Evolutionary conservation across 1,140 invertebrate species (phyloP), one percentile per base, ranked within the genome.

Genomic region (Caenorhabditis brenneri): DNA sequence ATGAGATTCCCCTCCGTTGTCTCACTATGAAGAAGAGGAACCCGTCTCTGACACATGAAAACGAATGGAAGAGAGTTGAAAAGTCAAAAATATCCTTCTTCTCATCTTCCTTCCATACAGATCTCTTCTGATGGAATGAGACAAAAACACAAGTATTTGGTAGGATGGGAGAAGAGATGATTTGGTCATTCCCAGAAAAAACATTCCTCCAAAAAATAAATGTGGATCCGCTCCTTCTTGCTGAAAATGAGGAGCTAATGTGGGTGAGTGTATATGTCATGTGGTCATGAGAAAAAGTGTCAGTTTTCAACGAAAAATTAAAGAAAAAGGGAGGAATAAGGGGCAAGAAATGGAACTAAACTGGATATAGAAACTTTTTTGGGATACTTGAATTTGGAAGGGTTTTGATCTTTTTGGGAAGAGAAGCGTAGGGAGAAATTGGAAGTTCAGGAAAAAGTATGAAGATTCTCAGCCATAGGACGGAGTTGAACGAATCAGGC

Each of bases 231-330:
- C 19, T 24, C 9, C 24, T n/a, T n/a, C n/a, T n/a, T 55, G 22
- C 58, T 65, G 31, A 74, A 74, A 74, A 42, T 74, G 65, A n/a
- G n/a, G n/a, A 74, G 65, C 65, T 74, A 42, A 74, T 74, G 65
- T 74, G 65, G 33, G 36, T 74, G 22, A n/a, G 16, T 74, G n/a
- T 24, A n/a, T n/a, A n/a, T 46, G 65, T 74, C 65, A 74, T 74
- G 65, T 42, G 65, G 65, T 74, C 65, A 74, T 74, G 65, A 74
- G 65, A 74, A 74, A 74, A 42, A n/a, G 65, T 74, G 65, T 74
- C 65, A 42, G 65, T 74, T 74, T 74, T 74, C 65, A 46, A 46
- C n/a, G n/a, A 36, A n/a, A 65, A 65, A 36, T 36, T n/a, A 36
- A 36, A 36, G 31, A 24, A 36, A 24, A 36, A 31, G n/a, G 3